Percentiles rank a stretch among this genome's conserved stretches.
phyloP scores from a whole-genome alignment of 53 echinoderm and acorn worm genomes.

The Paracentrotus lividus region DNA sequence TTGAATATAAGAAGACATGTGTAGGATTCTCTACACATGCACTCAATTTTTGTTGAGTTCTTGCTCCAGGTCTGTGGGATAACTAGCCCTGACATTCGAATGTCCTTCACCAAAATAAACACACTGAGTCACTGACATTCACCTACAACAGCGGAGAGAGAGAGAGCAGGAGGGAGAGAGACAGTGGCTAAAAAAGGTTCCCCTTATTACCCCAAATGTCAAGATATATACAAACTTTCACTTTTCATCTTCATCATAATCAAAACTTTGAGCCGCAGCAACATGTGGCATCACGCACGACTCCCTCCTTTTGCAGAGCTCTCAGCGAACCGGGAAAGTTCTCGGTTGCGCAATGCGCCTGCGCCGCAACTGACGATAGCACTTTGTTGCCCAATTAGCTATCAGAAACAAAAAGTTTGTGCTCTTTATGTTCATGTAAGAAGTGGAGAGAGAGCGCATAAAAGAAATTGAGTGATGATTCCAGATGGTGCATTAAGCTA shows the following conservation, averaged over 20 bases:
- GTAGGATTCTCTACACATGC: conserved; percentile 43
- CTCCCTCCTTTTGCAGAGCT: too few species aligned
- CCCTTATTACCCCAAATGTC: conserved; percentile 47
- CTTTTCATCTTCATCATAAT: conserved; percentile 50
- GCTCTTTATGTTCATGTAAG: neutral
- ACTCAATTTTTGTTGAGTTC: conserved; percentile 18
- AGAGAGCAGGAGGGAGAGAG: neutral
- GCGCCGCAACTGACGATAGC: neutral
- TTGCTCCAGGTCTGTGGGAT: neutral
- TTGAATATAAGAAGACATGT: conserved; percentile 13
- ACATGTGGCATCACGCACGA: neutral
- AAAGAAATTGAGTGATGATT: conserved; percentile 16
- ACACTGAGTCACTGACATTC: conserved; percentile 53
- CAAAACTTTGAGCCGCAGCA: conserved; percentile 1
- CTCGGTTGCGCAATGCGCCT: conserved; percentile 38
- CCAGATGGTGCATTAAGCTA: conserved; percentile 28
- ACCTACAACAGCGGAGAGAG: neutral
- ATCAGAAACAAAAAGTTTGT: neutral
- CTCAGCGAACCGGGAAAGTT: conserved; percentile 2
- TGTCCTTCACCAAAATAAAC: conserved; percentile 66
- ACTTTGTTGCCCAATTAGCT: neutral
- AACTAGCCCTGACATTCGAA: conserved; percentile 48
- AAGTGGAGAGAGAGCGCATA: neutral
- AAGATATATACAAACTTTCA: conserved; percentile 52
- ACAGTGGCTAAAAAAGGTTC: conserved; percentile 15